A percentile compares a stretch with the other conserved stretches of the same genome.
Evolutionary conservation across 2,797 vertebrate species (phyloP).

Genomic region (Lepus townsendii): DNA sequence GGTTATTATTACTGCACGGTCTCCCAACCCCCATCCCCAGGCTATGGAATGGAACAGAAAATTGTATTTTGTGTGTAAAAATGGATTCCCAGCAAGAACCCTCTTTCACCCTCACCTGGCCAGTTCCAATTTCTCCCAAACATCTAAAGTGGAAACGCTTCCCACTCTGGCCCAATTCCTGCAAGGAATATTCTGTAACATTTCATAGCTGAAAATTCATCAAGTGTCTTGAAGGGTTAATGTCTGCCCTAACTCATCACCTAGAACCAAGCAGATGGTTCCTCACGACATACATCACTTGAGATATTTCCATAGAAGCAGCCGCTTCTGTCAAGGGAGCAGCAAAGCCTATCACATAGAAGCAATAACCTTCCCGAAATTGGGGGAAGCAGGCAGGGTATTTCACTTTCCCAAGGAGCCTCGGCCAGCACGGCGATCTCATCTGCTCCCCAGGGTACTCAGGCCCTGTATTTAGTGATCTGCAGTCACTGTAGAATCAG

Average conservation of each 20-base stretch:
- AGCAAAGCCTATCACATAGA: background rate
- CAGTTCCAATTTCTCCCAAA: constrained; percentile 28
- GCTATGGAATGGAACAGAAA: constrained; percentile 1
- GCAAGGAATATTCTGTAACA: background rate
- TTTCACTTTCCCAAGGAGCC: background rate
- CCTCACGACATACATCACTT: background rate
- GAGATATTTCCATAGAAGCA: constrained; percentile 46
- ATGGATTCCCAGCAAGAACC: constrained; percentile 45
- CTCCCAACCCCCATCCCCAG: background rate
- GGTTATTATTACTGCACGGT: background rate
- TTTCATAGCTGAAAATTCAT: constrained; percentile 29
- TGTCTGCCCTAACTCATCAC: constrained; percentile 29
- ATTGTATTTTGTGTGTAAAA: constrained; percentile 7
- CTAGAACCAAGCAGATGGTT: constrained; percentile 38
- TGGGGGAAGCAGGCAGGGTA: constrained; percentile 16
- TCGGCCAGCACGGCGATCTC: constrained; percentile 1
- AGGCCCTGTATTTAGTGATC: constrained; percentile 15
- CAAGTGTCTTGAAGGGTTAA: constrained; percentile 44
- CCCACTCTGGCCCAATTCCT: background rate
- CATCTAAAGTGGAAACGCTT: background rate
- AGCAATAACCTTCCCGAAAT: constrained; percentile 35
- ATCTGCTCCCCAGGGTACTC: background rate
- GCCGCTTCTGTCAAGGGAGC: constrained; percentile 24
- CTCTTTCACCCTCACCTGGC: background rate
- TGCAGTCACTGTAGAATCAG: background rate